A percentile compares a stretch with the other conserved stretches of the same genome.
Evolutionary conservation across 2,113 vertebrate species (phyloP).

Genomic region (Hirundichthys speculiger): DNA sequence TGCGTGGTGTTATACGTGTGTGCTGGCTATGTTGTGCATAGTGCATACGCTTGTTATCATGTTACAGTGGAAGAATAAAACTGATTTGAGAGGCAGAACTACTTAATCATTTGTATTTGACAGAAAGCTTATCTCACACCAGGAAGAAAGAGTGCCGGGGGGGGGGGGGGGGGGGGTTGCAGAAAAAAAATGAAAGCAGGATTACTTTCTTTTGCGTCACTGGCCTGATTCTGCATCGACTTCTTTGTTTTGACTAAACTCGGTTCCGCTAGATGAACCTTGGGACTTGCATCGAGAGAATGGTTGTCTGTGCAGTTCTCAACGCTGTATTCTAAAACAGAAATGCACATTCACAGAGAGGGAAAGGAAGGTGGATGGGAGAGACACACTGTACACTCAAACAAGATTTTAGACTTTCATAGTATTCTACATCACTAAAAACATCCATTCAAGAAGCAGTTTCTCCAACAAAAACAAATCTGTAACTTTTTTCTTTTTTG

Average conservation of each 20-base stretch:
- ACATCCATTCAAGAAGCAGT: no score
- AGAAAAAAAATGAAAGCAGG: conserved; percentile 42
- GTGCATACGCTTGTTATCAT: conserved; percentile 36
- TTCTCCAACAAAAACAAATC: no score
- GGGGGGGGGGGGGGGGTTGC: conserved; percentile 3
- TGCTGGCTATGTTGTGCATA: conserved; percentile 1
- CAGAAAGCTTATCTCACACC: conserved; percentile 68
- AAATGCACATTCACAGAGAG: no score
- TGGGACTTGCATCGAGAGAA: conserved; percentile 9
- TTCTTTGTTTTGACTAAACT: conserved; percentile 46
- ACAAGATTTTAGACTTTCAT: no score
- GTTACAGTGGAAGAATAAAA: conserved; percentile 54
- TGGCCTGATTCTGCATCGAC: conserved; percentile 32
- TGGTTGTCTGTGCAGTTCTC: not conserved
- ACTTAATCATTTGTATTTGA: conserved; percentile 70
- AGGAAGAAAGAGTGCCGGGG: conserved; percentile 17
- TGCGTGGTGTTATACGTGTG: conserved; percentile 15
- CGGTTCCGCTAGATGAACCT: conserved; percentile 34
- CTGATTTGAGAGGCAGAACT: conserved; percentile 67
- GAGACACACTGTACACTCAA: no score
- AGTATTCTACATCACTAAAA: no score
- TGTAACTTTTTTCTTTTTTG: no score
- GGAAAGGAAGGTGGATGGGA: no score
- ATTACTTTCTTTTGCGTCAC: conserved; percentile 19
- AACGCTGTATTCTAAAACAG: conserved; percentile 5